phyloP scores from a whole-genome alignment of 2,888 invertebrate genomes.

The Seladonia tumulorum region DNA sequence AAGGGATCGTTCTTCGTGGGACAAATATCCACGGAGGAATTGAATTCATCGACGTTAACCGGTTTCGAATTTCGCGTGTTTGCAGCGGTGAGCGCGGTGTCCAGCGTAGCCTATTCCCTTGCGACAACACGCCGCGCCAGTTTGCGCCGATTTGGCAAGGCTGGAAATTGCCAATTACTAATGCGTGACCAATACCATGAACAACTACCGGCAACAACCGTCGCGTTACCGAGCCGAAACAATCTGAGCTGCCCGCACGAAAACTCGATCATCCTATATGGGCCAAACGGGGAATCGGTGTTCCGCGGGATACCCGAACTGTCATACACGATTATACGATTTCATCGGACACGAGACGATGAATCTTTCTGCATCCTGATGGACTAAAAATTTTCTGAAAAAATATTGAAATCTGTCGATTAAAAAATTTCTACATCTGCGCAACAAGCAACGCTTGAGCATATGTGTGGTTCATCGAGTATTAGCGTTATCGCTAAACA shows the following conservation, averaged over 20 bases:
- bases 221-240: slow-evolving; percentile 48
- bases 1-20: slow-evolving; percentile 49
- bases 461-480: no score
- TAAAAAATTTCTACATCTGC: no score
- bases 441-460: no score
- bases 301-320: neutral
- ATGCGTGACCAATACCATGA: slow-evolving; percentile 70
- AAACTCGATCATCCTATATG: slow-evolving; percentile 29
- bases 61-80: slow-evolving; percentile 63
- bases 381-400: neutral
- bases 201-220: slow-evolving; percentile 58
- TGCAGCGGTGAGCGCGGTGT: slow-evolving; percentile 62
- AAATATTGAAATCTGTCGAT: no score
- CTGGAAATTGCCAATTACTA: slow-evolving; percentile 74
- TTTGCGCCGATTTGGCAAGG: slow-evolving; percentile 66
- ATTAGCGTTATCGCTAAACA: no score
- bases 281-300: neutral
- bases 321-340: neutral
- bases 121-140: slow-evolving; percentile 64
- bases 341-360: neutral
- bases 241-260: slow-evolving; percentile 45
- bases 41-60: slow-evolving; percentile 65
- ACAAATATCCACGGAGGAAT: slow-evolving; percentile 65
- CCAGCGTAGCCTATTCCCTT: slow-evolving; percentile 65
- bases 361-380: neutral